phyloP scores from a whole-genome alignment of 2,113 vertebrate genomes.

The Pygoscelis adeliae region DNA sequence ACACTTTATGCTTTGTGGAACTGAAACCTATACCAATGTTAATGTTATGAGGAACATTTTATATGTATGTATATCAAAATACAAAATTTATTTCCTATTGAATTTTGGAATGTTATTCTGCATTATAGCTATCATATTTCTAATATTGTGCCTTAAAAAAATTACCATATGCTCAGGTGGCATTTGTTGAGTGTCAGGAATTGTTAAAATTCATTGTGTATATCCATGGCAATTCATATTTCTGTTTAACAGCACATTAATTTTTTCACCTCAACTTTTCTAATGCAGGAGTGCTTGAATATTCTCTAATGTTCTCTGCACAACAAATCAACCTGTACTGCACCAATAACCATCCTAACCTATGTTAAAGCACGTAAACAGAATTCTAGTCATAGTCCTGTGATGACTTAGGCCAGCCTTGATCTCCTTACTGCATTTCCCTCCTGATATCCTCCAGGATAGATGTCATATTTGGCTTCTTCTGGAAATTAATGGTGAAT shows the following conservation, averaged over 20 bases:
- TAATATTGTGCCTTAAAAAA: background rate
- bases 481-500: background rate
- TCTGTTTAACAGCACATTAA: background rate
- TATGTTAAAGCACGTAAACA: background rate
- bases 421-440: background rate
- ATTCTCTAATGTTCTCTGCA: background rate
- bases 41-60: background rate
- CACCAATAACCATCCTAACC: background rate
- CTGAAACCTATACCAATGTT: background rate
- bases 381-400: background rate
- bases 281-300: background rate
- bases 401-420: background rate
- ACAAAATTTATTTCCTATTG: background rate
- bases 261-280: background rate
- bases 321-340: background rate
- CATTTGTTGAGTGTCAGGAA: background rate
- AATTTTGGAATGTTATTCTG: background rate
- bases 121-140: background rate
- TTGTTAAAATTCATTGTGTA: background rate
- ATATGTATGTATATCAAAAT: background rate
- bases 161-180: background rate
- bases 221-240: background rate
- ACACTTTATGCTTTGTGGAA: background rate
- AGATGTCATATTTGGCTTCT: background rate
- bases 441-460: background rate